Evolutionary conservation across 2,113 vertebrate genomes (phyloP).

Genomic region (Saguinus imperator): DNA sequence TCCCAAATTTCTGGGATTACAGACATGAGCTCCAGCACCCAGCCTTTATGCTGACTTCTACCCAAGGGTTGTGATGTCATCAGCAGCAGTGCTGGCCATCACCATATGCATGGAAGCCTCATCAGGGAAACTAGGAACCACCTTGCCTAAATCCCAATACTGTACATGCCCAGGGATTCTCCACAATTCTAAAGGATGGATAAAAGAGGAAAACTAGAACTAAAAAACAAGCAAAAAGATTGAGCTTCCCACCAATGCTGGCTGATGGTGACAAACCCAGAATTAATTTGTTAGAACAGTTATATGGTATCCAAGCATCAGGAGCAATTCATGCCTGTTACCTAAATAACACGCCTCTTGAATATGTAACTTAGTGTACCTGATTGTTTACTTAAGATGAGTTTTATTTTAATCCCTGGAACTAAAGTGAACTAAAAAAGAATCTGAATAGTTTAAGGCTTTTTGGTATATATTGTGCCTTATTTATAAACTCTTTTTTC

Average conservation of each 20-base stretch:
- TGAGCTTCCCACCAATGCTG: background rate
- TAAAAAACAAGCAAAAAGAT: background rate
- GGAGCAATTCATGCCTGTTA: background rate
- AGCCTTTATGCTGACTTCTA: background rate
- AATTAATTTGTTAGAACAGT: background rate
- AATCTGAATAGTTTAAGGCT: background rate
- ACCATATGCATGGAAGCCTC: background rate
- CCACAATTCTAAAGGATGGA: background rate
- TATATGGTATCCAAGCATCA: background rate
- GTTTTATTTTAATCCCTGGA: background rate
- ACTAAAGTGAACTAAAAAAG: background rate
- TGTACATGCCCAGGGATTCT: background rate
- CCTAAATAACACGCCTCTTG: background rate
- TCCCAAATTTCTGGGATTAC: too few species aligned
- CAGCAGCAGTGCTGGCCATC: background rate
- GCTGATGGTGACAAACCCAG: background rate
- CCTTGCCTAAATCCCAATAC: background rate
- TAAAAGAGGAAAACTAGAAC: background rate
- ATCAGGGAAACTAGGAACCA: background rate
- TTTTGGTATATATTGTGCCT: background rate
- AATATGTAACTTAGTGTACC: background rate
- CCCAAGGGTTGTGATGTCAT: background rate
- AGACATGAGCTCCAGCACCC: too few species aligned
- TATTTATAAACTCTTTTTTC: background rate
- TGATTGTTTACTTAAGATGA: background rate